These are phyloP conservation scores for Anadara kagoshimensis DNA, from an alignment of 1,140 invertebrate species.

Conservation along the genomic window DNA sequence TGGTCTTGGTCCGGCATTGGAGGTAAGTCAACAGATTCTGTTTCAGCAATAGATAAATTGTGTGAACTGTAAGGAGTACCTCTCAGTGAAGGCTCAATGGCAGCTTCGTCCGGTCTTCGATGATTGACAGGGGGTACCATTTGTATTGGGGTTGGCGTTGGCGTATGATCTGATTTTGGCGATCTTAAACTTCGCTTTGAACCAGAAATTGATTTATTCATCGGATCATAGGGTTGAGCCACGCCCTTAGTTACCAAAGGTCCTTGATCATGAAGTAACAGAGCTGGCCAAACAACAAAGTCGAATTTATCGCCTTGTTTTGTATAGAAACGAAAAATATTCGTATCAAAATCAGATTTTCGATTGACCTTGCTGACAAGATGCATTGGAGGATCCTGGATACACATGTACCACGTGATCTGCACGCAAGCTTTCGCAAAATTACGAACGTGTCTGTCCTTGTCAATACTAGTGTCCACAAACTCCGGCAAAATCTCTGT, in stretches of 20 bases:
- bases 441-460: no score
- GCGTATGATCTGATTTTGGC: no score
- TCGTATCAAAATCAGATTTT: conserved; percentile 28
- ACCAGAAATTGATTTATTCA: no score
- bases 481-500: conserved; percentile 29
- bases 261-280: conserved; percentile 14
- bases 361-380: conserved; percentile 31
- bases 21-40: no score
- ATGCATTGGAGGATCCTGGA: conserved; percentile 26
- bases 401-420: conserved; percentile 32
- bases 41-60: no score
- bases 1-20: no score
- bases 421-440: conserved; percentile 28
- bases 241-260: conserved; percentile 31
- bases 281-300: conserved; percentile 40
- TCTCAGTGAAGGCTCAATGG: no score
- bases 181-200: no score
- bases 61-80: no score
- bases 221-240: conserved; percentile 28
- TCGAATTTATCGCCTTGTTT: conserved; percentile 34
- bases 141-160: no score
- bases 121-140: no score
- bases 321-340: conserved; percentile 29
- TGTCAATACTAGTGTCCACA: not conserved
- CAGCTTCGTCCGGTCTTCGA: no score